Conservation (phyloP, 2,888 invertebrate species). For the Silvanus unidentatus region DNA sequence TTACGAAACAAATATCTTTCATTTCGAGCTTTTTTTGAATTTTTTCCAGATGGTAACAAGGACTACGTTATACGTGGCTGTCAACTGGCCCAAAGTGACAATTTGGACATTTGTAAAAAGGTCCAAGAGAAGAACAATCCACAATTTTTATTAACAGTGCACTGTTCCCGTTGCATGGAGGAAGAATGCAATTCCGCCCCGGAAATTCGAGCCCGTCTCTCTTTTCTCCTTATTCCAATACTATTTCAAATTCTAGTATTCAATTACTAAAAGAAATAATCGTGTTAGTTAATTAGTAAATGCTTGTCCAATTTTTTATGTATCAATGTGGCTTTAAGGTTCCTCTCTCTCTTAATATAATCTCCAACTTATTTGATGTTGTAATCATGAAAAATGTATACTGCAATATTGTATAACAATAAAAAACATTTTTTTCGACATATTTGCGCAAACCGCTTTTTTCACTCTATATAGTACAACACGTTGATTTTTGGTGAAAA, state of each 20-base stretch:
- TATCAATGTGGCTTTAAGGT: not conserved
- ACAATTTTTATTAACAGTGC: slow-evolving; percentile 26
- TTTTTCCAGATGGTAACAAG: slow-evolving; percentile 35
- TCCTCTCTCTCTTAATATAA: too few relatives aligned
- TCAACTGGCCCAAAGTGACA: slow-evolving; percentile 36
- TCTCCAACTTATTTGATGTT: too few relatives aligned
- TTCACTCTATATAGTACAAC: too few relatives aligned
- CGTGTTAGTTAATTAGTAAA: too few relatives aligned
- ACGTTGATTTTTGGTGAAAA: too few relatives aligned
- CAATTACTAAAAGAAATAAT: too few relatives aligned
- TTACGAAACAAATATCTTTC: too few relatives aligned
- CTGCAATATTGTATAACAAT: too few relatives aligned
- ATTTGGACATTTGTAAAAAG: slow-evolving; percentile 39
- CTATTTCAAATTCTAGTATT: not conserved
- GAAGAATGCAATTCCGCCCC: slow-evolving; percentile 49
- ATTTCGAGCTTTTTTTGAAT: slow-evolving; percentile 8
- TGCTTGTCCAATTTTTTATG: too few relatives aligned
- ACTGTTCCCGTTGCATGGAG: slow-evolving; percentile 47
- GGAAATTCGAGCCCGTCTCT: not conserved
- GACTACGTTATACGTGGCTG: slow-evolving; percentile 38
- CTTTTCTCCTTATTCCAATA: not conserved
- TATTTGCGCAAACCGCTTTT: too few relatives aligned
- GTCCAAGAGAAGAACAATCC: slow-evolving; percentile 27
- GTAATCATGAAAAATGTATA: not conserved
- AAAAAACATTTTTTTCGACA: too few relatives aligned